These are phyloP conservation scores for Forpus xanthops DNA, from an alignment of 2,797 vertebrate genomes.

Conservation along the genomic window DNA sequence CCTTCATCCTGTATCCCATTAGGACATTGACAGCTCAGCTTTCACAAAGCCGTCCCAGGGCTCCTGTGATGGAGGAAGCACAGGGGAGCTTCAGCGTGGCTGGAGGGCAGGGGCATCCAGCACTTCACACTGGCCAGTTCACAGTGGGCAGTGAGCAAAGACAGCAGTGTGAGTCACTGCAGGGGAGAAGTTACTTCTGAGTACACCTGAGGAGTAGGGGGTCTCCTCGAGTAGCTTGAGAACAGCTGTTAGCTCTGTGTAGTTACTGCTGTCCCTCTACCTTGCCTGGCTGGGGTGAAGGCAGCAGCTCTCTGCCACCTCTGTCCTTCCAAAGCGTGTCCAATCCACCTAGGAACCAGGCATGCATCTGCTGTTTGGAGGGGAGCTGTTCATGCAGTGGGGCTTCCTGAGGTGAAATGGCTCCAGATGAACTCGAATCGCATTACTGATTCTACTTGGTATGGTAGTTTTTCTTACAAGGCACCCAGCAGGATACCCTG, in stretches of 20 bases:
- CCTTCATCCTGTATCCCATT: accelerated
- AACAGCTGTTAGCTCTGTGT: not conserved
- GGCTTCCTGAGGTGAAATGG: not conserved
- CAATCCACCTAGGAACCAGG: not conserved
- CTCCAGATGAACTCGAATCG: not conserved
- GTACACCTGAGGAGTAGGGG: not conserved
- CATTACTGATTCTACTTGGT: not conserved
- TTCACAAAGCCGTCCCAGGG: accelerated
- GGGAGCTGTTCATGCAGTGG: not conserved
- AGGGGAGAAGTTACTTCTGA: not conserved
- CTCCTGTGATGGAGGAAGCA: not conserved
- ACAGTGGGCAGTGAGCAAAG: accelerated
- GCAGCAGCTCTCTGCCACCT: not conserved
- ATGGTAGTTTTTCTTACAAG: not conserved
- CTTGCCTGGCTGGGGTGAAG: accelerated
- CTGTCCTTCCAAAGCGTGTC: not conserved
- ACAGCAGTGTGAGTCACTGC: not conserved
- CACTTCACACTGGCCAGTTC: accelerated
- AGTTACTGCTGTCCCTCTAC: accelerated
- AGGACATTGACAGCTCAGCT: not conserved
- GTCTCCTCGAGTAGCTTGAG: not conserved
- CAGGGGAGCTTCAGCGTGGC: not conserved
- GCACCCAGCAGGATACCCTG: not conserved
- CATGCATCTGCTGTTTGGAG: accelerated
- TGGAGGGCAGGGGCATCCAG: accelerated